Evolutionary conservation across 2,888 invertebrate species (phyloP).

Genomic region (Pheosia gnoma): DNA sequence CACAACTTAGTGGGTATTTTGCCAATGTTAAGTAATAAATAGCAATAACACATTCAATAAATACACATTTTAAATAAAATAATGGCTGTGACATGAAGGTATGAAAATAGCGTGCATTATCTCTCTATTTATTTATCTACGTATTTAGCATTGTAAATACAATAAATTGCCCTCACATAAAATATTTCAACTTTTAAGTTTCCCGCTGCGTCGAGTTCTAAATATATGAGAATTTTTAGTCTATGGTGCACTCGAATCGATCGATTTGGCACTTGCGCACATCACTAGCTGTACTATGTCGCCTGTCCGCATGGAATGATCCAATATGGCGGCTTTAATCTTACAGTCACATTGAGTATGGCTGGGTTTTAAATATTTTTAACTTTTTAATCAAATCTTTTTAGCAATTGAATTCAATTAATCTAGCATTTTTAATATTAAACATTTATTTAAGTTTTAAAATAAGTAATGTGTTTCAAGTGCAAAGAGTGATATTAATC

Average conservation of each 20-base stretch:
- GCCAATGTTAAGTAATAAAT: no score
- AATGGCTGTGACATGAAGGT: no score
- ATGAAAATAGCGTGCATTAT: no score
- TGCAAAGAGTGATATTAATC: constrained; percentile 67
- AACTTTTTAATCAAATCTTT: constrained; percentile 58
- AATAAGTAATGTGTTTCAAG: constrained; percentile 68
- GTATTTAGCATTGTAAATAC: no score
- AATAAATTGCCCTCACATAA: no score
- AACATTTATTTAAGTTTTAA: constrained; percentile 62
- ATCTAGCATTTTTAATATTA: constrained; percentile 59
- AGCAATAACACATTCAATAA: no score
- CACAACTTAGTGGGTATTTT: no score
- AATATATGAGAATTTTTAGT: neutral
- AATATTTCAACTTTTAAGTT: no score
- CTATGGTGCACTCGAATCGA: constrained; percentile 44
- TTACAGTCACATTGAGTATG: constrained; percentile 74
- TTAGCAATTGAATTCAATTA: constrained; percentile 53
- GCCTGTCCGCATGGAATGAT: constrained; percentile 70
- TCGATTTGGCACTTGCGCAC: constrained; percentile 72
- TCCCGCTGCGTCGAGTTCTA: no score
- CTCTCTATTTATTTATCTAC: no score
- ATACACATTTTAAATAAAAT: no score
- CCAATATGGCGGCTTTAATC: constrained; percentile 79
- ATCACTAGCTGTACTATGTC: constrained; percentile 61
- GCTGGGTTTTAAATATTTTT: constrained; percentile 67